Conservation (phyloP, 1,140 invertebrate species). For the Tetragonula clypearis region DNA sequence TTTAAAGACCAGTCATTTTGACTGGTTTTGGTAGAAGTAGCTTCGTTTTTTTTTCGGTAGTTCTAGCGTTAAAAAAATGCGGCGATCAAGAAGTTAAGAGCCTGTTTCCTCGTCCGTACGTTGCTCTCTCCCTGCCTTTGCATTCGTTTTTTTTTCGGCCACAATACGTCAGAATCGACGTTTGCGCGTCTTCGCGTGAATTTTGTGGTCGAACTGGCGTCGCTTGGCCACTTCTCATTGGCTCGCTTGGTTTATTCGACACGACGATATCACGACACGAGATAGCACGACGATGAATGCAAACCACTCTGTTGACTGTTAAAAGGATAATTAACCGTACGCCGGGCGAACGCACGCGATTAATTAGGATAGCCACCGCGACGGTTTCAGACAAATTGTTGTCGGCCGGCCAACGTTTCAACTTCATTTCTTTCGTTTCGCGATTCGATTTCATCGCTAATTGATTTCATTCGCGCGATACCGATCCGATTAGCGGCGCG, state of each 20-base stretch:
- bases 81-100: too few species aligned
- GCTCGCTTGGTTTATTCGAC: conserved; percentile 3
- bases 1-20: too few species aligned
- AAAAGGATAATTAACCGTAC: conserved; percentile 27
- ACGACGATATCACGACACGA: neutral
- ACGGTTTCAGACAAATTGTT: conserved; percentile 12
- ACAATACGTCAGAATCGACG: neutral
- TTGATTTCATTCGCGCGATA: neutral
- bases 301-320: conserved; percentile 7
- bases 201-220: neutral
- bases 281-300: neutral
- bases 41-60: too few species aligned
- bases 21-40: too few species aligned
- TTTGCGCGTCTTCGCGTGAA: neutral
- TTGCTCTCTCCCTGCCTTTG: neutral
- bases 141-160: neutral
- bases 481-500: neutral
- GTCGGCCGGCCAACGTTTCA: too few species aligned
- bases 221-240: too few species aligned
- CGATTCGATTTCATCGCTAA: conserved; percentile 16
- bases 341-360: neutral
- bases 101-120: too few species aligned
- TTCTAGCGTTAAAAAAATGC: too few species aligned
- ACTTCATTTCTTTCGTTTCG: neutral
- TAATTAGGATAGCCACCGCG: conserved; percentile 21